Base-by-base conservation (phyloP, 2,113 vertebrate genomes). In the Tapirus terrestris region DNA sequence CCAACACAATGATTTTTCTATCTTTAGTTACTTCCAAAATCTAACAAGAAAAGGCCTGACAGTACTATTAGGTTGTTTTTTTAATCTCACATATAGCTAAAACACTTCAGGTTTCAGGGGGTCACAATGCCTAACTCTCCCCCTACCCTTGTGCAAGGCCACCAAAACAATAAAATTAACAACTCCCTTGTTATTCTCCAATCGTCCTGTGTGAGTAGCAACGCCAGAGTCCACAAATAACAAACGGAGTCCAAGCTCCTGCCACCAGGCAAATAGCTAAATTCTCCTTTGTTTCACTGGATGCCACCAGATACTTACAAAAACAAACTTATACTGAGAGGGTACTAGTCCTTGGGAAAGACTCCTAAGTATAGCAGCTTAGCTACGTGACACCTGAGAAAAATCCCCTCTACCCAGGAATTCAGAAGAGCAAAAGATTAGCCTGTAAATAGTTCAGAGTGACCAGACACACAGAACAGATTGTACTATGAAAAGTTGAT, bases 21-120 rank as follows among this genome's bases (percentile, higher is more conserved):
- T 6, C 68, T 79, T 92, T 63, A 25, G 72, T 39, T 20, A 89
- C 39, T 94, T 79, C 88, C 73, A 45, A 94, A 63, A 94, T 60
- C 81, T 84, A 56, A 93, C 0, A 88, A 56, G 33, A 92, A 60
- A 39, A 33, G 65, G 72, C 48, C 17, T 29, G 3, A 16, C 43
- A 91, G 56, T 16, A 97, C 33, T 60, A n/a, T 63, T 20, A 33
- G 4, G 2, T 73, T 17, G 3, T 17, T 36, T 18, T 63, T 56
- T 31, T 17, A 61, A 45, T 8, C 21, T 86, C 36, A 68, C 33
- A 39, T 7, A 81, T 0, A 81, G 89, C 60, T 16, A 61, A 70
- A 12, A 63, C 13, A 13, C 18, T 45, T 72, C 11, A 58, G 9
- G 43, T 53, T 75, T 82, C 2, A 8, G 11, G 51, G 6, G 8